Base-by-base conservation (phyloP, 2,797 vertebrate genomes). In the Sebastolobus alascanus region DNA sequence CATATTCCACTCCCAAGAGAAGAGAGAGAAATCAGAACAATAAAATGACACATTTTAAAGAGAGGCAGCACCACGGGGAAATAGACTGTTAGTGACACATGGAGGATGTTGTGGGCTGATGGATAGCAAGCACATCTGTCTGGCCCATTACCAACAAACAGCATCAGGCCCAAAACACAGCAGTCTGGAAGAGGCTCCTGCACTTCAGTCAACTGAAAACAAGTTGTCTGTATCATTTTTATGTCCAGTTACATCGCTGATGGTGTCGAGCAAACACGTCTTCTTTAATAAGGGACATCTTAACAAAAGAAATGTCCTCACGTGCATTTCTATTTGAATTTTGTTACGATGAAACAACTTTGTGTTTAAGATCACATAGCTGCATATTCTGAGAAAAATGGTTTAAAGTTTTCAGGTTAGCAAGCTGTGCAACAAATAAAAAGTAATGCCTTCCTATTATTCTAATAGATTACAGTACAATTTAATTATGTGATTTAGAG, bases 21-120 rank as follows among this genome's bases (percentile, higher is more conserved):
- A 77, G 75, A 73, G 79, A 79, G 78, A 80, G 80, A 79, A 90
- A 91, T 90, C 89, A 80, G 86, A 92, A 93, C 91, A 90, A 90
- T 91, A 91, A 90, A 91, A 89, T 85, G 86, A 90, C 85, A 88
- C 86, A 85, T 88, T 92, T 95, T 87, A 88, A 90, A 91, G 86
- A 85, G 87, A 84, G 80, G 85, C 80, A 69, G 87, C 79, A 82
- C 92, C 75, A 33, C 3, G 6, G 89, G 88, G 91, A 86, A 85
- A 91, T 74, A 87, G 75, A 75, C 86, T 31, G 85, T 83, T 78
- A 67, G 84, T 73, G 79, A 89, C 89, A 90, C 83, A 82, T 68
- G 56, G 83, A 89, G 59, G 84, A 90, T 86, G 87, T 77, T 76
- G 82, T 86, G 80, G 80, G 74, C 80, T 89, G 91, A 88, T 86